phyloP scores from a whole-genome alignment of 2,113 vertebrate genomes.

The Hiodon tergisus region DNA sequence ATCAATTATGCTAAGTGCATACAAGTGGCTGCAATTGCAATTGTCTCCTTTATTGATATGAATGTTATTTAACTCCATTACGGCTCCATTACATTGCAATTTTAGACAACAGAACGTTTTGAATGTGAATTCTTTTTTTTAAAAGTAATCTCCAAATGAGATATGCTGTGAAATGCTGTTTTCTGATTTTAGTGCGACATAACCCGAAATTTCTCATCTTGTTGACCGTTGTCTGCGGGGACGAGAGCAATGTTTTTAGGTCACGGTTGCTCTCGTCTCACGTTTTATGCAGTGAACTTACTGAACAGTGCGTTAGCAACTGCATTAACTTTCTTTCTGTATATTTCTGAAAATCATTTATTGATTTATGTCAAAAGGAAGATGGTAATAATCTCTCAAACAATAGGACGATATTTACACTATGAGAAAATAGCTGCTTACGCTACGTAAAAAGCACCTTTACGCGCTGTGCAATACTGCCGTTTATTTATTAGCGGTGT shows the following conservation, averaged over 20 bases:
- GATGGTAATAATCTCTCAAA: no score
- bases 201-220: neutral
- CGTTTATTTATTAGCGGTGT: no score
- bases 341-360: no score
- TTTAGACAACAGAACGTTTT: neutral
- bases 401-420: no score
- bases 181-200: neutral
- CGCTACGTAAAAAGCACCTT: no score
- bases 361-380: no score
- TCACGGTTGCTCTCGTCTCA: neutral
- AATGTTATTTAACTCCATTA: constrained; percentile 8
- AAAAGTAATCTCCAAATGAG: neutral
- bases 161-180: neutral
- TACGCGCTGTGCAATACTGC: no score
- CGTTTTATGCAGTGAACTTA: neutral
- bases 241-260: neutral
- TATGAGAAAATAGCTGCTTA: no score
- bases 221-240: neutral
- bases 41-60: constrained; percentile 6
- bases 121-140: neutral
- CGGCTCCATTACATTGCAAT: neutral
- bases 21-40: constrained; percentile 13
- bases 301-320: no score
- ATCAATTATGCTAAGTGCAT: constrained; percentile 6
- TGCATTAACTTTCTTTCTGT: no score